Evolutionary conservation across 1,140 invertebrate species (phyloP), one percentile per base, ranked within the genome.

Genomic region (Contarinia nasturtii): DNA sequence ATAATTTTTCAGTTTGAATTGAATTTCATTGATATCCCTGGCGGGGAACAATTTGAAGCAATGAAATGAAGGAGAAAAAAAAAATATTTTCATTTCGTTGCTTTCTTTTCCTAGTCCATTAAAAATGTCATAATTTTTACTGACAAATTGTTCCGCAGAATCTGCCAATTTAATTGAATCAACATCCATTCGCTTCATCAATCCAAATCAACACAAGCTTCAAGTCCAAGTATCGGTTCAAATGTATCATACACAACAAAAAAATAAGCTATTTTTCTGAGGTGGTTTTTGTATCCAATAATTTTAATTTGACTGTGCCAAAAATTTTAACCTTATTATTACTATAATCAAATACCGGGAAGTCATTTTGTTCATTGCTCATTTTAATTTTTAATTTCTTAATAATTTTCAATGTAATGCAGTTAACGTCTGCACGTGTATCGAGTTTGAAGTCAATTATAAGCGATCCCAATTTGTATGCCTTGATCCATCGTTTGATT

Each of bases 61-160:
- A n/a, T n/a, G n/a, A n/a, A n/a, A n/a, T n/a, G n/a, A n/a, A n/a
- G n/a, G n/a, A n/a, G n/a, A n/a, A n/a, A n/a, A n/a, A n/a, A n/a
- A n/a, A n/a, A n/a, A n/a, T n/a, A n/a, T n/a, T n/a, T n/a, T n/a
- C n/a, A n/a, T n/a, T n/a, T n/a, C n/a, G n/a, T n/a, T n/a, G n/a
- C n/a, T n/a, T n/a, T n/a, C n/a, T 47, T 37, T 47, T n/a, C 34
- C 37, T 11, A 47, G n/a, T 40, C 36, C 34, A 33, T 7, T 22
- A 33, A 45, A 17, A 21, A 40, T 40, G 22, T 45, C 19, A 15
- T 45, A 36, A 22, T 49, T 49, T 4, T 20, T 21, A 11, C 37
- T 40, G 1, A 44, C 48, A 11, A 44, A 18, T 37, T 45, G 3
- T 17, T 38, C 36, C 5, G 2, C 15, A 3, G 36, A 3, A 5